Evolutionary conservation across 1,140 invertebrate species (phyloP).

Genomic region (Euwallacea similis): DNA sequence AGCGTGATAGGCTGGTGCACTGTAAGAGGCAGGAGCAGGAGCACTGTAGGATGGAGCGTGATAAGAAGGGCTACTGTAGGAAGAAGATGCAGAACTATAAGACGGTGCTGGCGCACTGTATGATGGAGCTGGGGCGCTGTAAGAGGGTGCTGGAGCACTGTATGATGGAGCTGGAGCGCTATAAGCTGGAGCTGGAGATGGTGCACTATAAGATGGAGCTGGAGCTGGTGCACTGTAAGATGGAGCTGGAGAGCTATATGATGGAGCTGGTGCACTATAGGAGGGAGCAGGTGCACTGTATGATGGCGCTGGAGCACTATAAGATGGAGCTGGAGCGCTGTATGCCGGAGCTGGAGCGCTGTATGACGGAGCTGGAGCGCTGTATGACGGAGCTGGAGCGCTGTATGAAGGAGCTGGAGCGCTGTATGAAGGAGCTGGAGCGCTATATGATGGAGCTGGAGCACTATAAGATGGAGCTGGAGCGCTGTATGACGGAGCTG

Average conservation of each 20-base stretch:
- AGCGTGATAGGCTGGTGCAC: conserved; percentile 18
- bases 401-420: conserved; percentile 26
- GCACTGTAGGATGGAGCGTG: conserved; percentile 26
- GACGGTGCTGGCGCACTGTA: conserved; percentile 1
- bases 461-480: conserved; percentile 23
- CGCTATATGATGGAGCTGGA: conserved; percentile 30
- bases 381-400: conserved; percentile 29
- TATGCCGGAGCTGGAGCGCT: conserved; percentile 32
- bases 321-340: conserved; percentile 29
- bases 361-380: conserved; percentile 20
- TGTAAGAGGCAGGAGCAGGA: conserved; percentile 30
- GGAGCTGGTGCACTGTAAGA: conserved; percentile 25
- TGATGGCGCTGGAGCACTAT: conserved; percentile 22
- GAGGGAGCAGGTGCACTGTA: conserved; percentile 22
- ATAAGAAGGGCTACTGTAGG: conserved; percentile 30
- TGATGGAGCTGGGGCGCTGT: conserved; percentile 27
- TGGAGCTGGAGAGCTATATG: no score
- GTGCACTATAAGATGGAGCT: conserved; percentile 16
- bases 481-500: conserved; percentile 18
- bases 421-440: conserved; percentile 28
- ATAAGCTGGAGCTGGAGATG: conserved; percentile 26
- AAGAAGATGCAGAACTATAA: conserved; percentile 13
- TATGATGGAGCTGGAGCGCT: conserved; percentile 31
- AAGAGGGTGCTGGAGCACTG: conserved; percentile 32
- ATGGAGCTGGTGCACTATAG: conserved; percentile 27